A percentile compares a stretch with the other conserved stretches of the same genome.
phyloP scores from a whole-genome alignment of 2,797 vertebrate species.

The Leptoclinus maculatus region DNA sequence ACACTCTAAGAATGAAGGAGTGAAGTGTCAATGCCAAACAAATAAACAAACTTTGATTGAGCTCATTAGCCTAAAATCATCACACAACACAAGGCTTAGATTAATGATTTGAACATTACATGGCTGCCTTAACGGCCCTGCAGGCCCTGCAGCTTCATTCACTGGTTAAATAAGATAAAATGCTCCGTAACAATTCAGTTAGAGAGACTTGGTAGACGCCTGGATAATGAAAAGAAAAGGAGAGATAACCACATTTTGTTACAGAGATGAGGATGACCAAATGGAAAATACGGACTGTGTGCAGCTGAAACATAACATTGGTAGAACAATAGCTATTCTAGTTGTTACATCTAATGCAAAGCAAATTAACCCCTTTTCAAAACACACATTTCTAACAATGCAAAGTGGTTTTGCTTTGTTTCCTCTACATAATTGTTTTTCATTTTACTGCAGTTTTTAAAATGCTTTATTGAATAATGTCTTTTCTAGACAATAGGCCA shows the following conservation, averaged over 20 bases:
- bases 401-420: neutral
- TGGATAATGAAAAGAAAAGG: conserved; percentile 49
- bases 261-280: conserved; percentile 30
- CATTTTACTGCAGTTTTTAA: neutral
- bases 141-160: conserved; percentile 29
- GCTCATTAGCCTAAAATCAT: conserved; percentile 38
- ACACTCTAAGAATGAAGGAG: conserved; percentile 7
- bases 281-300: conserved; percentile 37
- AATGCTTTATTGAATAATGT: neutral
- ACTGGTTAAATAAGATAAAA: conserved; percentile 52
- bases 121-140: conserved; percentile 27
- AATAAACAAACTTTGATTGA: conserved; percentile 35
- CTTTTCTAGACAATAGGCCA: neutral
- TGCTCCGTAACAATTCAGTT: conserved; percentile 41
- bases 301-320: conserved; percentile 14
- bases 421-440: neutral
- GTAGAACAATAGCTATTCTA: conserved; percentile 20
- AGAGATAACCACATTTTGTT: conserved; percentile 52
- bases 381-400: neutral
- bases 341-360: conserved; percentile 16
- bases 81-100: conserved; percentile 37
- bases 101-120: conserved; percentile 51
- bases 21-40: conserved; percentile 14
- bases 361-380: neutral
- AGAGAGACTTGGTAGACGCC: conserved; percentile 13